Evolutionary conservation across 1,140 invertebrate species (phyloP), one percentile per base, ranked within the genome.

Genomic region (Cotesia typhae): DNA sequence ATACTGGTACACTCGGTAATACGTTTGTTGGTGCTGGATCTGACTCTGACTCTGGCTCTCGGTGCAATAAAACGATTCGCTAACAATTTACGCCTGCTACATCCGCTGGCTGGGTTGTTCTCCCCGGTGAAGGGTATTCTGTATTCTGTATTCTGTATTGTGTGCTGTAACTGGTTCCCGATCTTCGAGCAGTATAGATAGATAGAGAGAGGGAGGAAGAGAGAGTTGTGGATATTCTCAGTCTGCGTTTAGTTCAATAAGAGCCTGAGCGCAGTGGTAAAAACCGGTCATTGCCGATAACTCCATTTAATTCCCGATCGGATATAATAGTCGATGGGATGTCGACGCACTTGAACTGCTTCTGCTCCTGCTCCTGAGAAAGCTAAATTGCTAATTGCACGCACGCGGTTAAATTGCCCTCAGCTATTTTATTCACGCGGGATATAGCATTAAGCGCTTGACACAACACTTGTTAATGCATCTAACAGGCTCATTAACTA

Each of bases 41-140:
- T 9, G 28, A 28, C 28, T 28, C 28, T 28, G 28, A 28, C 28
- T 28, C 28, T 28, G 61, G 14, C 41, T 41, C 71, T 70, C 38
- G 70, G 73, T 64, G 75, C 78, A 78, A 80, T 80, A 79, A 80
- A 80, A 79, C 78, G 78, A 79, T 77, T 73, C 66, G 70, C 71
- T 71, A 76, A 74, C 77, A 79, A 79, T 80, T 80, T 80, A 79
- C 78, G 76, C 78, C 78, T 78, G 78, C 69, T 67, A 78, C 76
- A 77, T 77, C 67, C 73, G 63, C 65, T 10, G 14, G 59, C 28
- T 17, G 41, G 41, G 2, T 47, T 47, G 6, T 47, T 9, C 10
- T 9, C 41, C 6, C 38, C 38, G 28, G 28, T 28, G 28, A 28
- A 41, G 9, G 9, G 2, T 47, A 47, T 47, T 47, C 41, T 47